Evolutionary conservation across 2,113 vertebrate genomes (phyloP).

Genomic region (Amphiprion percula): DNA sequence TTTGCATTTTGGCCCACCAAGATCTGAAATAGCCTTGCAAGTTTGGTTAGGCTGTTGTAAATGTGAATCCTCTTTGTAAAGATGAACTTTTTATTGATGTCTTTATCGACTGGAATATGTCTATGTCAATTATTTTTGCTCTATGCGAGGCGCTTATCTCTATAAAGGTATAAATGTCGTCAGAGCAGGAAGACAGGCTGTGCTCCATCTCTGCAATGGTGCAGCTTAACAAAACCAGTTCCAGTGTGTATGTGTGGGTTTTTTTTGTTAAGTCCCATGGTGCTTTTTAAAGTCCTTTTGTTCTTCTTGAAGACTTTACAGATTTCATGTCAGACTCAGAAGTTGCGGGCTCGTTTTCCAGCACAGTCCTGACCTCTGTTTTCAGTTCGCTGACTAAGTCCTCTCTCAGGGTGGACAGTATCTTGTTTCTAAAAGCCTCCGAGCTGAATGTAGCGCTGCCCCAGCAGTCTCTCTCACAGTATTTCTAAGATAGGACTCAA

Average conservation of each 20-base stretch:
- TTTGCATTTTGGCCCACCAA: background rate
- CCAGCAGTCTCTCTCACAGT: conserved; percentile 9
- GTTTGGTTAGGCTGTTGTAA: background rate
- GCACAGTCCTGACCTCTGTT: conserved; percentile 19
- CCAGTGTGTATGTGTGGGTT: background rate
- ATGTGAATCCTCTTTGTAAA: background rate
- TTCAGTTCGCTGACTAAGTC: conserved; percentile 20
- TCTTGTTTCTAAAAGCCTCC: background rate
- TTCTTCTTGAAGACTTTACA: conserved; percentile 15
- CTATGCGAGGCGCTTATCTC: conserved; percentile 8
- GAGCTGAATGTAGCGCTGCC: conserved; percentile 25
- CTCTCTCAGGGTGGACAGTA: background rate
- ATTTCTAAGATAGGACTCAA: conserved; percentile 20
- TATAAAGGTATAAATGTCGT: background rate
- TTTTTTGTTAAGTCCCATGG: background rate
- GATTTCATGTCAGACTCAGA: conserved; percentile 18
- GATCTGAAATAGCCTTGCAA: background rate
- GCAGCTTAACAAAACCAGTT: background rate
- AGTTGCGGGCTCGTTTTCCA: conserved; percentile 20
- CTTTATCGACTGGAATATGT: conserved; percentile 27
- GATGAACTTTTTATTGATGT: conserved; percentile 3
- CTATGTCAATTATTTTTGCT: conserved; percentile 25
- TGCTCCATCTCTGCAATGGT: background rate
- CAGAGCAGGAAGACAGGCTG: background rate
- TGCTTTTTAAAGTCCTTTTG: conserved; percentile 8